phyloP scores from a whole-genome alignment of 2,113 vertebrate genomes.

The Myxocyprinus asiaticus region DNA sequence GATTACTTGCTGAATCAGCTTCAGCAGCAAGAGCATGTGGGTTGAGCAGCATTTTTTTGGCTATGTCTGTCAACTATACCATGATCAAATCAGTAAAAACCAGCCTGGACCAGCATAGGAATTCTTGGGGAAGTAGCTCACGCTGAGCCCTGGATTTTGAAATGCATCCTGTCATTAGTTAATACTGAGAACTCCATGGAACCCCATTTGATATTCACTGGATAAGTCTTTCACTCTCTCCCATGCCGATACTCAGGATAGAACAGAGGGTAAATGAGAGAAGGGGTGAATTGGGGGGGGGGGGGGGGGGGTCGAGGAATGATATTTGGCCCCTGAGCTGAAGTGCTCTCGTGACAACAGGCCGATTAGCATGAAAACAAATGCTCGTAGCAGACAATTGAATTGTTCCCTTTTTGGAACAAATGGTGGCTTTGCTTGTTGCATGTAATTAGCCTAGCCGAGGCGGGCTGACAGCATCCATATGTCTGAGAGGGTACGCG shows the following conservation, averaged over 20 bases:
- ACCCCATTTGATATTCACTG: constrained; percentile 27
- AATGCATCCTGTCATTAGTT: constrained; percentile 39
- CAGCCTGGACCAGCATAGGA: too few relatives aligned
- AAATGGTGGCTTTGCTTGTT: constrained; percentile 59
- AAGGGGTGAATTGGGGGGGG: not conserved
- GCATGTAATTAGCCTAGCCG: constrained; percentile 59
- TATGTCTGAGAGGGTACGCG: constrained; percentile 50
- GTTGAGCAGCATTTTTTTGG: too few relatives aligned
- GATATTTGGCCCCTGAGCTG: constrained; percentile 46
- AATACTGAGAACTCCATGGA: constrained; percentile 20
- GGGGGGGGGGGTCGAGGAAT: constrained; percentile 28
- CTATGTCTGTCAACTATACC: too few relatives aligned
- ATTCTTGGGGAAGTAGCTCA: not conserved
- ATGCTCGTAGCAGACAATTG: constrained; percentile 56
- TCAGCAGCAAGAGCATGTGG: too few relatives aligned
- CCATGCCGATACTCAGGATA: constrained; percentile 21
- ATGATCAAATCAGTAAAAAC: too few relatives aligned
- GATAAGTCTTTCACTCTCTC: constrained; percentile 9
- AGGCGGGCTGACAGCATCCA: constrained; percentile 57
- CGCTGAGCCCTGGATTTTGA: constrained; percentile 39
- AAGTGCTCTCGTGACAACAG: constrained; percentile 54
- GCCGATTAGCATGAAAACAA: constrained; percentile 56
- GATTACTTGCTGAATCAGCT: too few relatives aligned
- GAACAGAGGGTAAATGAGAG: not conserved
- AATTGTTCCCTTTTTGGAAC: constrained; percentile 59